Conservation (phyloP, 2,113 vertebrate species). For the Pithys albifrons region DNA sequence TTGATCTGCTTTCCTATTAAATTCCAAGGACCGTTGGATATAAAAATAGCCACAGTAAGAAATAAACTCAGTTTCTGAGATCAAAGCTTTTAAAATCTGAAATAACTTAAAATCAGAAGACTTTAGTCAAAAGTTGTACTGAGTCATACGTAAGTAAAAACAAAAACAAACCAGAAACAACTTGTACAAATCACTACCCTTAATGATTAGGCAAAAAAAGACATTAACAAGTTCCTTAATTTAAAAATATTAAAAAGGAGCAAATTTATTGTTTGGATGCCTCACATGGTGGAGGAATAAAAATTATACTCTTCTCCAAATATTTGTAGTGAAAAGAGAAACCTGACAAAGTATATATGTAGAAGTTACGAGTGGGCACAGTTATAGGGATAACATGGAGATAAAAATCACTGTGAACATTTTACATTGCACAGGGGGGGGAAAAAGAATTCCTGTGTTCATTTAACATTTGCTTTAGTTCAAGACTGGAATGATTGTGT, state of each 20-base stretch:
- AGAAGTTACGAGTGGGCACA: background rate
- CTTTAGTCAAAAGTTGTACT: background rate
- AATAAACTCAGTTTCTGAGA: background rate
- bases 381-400: background rate
- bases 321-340: background rate
- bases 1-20: slow-evolving; percentile 19
- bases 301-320: background rate
- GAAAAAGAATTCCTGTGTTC: background rate
- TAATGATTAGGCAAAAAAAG: background rate
- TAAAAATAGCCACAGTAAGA: slow-evolving; percentile 25
- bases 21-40: background rate
- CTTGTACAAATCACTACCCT: background rate
- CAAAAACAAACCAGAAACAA: background rate
- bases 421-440: background rate
- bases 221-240: background rate
- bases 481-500: background rate
- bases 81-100: slow-evolving; percentile 27
- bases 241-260: background rate
- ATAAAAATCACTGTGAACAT: background rate
- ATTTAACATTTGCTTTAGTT: background rate
- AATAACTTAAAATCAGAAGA: slow-evolving; percentile 15
- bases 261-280: background rate
- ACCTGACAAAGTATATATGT: background rate
- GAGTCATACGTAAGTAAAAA: background rate
- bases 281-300: background rate